These are phyloP conservation scores for Horisme vitalbata DNA, from an alignment of 2,888 invertebrate species.

Conservation along the genomic window DNA sequence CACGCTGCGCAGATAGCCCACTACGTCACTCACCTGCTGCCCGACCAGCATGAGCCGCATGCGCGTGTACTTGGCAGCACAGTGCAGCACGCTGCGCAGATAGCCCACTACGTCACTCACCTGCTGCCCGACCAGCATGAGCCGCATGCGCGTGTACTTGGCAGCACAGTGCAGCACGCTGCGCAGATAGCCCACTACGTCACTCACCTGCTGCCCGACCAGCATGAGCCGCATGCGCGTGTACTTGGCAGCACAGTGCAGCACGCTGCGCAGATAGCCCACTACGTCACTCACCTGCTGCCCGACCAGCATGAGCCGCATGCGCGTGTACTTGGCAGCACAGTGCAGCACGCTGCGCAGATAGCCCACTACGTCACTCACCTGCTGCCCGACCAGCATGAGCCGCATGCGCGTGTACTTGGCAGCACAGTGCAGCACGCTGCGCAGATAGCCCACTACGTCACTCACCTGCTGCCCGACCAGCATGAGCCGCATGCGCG, in stretches of 20 bases:
- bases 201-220: constrained; percentile 94
- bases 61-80: constrained; percentile 95
- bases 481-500: constrained; percentile 97
- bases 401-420: constrained; percentile 97
- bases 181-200: constrained; percentile 95
- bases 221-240: constrained; percentile 98
- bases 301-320: constrained; percentile 97
- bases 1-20: constrained; percentile 94
- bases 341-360: constrained; percentile 92
- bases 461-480: constrained; percentile 95
- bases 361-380: constrained; percentile 96
- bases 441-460: constrained; percentile 94
- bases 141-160: constrained; percentile 96
- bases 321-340: constrained; percentile 95
- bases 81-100: constrained; percentile 91
- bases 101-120: constrained; percentile 96
- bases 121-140: constrained; percentile 96
- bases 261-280: constrained; percentile 92
- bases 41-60: constrained; percentile 97
- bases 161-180: constrained; percentile 93
- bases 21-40: constrained; percentile 95
- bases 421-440: constrained; percentile 92
- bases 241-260: constrained; percentile 95
- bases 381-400: constrained; percentile 94
- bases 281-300: constrained; percentile 96